Evolutionary conservation across 2,888 invertebrate genomes (phyloP), one percentile per base, ranked within the genome.

Genomic region (Atethmia centrago): DNA sequence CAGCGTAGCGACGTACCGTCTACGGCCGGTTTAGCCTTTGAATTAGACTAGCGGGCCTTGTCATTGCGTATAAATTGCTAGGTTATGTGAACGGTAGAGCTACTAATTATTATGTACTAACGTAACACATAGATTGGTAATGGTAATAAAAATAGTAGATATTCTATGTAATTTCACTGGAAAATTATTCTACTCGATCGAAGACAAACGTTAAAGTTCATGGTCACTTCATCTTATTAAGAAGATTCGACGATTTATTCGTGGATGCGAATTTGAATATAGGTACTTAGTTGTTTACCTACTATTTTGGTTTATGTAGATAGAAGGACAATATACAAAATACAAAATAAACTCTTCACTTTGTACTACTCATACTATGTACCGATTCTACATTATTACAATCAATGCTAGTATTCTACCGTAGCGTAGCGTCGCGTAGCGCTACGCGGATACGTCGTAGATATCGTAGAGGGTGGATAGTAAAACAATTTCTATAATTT

Each of bases 21-120:
- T 68, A 68, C 70, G 61, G 68, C 74, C 45, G 77, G 85, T 78
- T 88, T 84, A 85, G 82, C 87, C 82, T 85, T 85, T 87, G 88
- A 81, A 83, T 83, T 79, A 77, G 80, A 74, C 85, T 71, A 71
- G 70, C 45, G 55, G 62, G 66, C 78, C 72, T 80, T 80, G 87
- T 83, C 85, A 87, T 83, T 58, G 79, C 53, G 74, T 80, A 69
- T 68, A 74, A 80, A 80, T 76, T 71, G 78, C 55, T 75, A 71
- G 71, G 56, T 21, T 70, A 49, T 63, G 14, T 63, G 21, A 58
- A 31, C 42, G 7, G 56, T 28, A 19, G 31, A 42, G 25, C 10
- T 31, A 47, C 53, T 71, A 62, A 62, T 79, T 72, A 49, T 31
- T 31, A 49, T 42, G 47, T 55, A 28, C 25, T 61, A 49, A 31